Evolutionary conservation across 2,888 invertebrate species (phyloP), one percentile per base, ranked within the genome.

Genomic region (Rhingia rostrata): DNA sequence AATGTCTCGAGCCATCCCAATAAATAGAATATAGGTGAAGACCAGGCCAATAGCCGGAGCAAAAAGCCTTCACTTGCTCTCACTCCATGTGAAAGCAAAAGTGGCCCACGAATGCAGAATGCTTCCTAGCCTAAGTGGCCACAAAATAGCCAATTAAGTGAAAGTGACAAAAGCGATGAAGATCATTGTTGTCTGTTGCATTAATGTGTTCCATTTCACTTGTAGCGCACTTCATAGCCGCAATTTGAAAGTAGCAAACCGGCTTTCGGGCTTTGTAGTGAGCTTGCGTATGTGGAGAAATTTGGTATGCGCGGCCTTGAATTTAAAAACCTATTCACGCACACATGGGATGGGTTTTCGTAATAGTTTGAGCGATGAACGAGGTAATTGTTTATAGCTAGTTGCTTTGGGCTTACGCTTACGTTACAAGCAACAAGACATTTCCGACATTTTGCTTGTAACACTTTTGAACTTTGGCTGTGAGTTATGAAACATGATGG

Each of bases 251-350:
- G 56, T 51, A 37, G 10, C 10, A 47, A 64, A 70, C 70, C 45
- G 49, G 72, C 60, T 22, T 22, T 22, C 70, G 41, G 49, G 72
- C 60, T 22, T 22, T 22, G 22, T 22, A 22, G 1, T 53, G 4
- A 56, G 10, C 53, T 43, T 41, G 30, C 14, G 37, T 33, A 32
- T 63, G 37, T 9, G 49, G 78, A 67, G 83, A 83, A 73, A 78
- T 73, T 73, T 72, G 45, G 67, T 63, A 63, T 78, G 78, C 39
- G 83, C 39, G 83, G 78, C 83, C 83, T 83, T 83, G 83, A 83
- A 73, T 58, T 53, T 64, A 33, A 37, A 61, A 58, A 51, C 33
- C 5, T 35, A 43, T 33, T 61, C 39, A 53, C 47, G 43, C 72
- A 72, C 47, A 30, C 49, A 54, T 66, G 45, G 33, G 58, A 64